A percentile compares a stretch with the other conserved stretches of the same genome.
Conservation (phyloP, 2,113 vertebrate genomes). For the Myrmophylax atrothorax region DNA sequence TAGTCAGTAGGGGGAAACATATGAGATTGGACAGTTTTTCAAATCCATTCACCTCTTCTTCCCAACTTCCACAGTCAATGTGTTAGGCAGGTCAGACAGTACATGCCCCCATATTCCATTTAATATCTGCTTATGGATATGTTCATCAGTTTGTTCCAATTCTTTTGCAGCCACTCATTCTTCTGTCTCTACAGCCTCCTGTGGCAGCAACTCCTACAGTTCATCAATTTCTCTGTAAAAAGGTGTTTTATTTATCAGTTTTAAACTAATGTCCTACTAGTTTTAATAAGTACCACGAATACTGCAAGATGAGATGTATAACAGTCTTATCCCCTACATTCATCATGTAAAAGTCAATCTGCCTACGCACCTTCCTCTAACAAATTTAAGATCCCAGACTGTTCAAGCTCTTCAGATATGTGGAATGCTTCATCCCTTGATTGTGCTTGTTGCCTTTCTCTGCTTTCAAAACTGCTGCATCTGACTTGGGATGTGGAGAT, state of each 20-base stretch:
- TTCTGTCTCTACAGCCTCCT: background rate
- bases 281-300: background rate
- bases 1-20: background rate
- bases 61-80: background rate
- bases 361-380: background rate
- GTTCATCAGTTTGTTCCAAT: background rate
- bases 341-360: background rate
- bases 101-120: background rate
- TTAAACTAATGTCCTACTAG: background rate
- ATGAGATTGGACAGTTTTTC: background rate
- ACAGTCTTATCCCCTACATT: background rate
- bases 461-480: background rate
- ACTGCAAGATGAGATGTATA: background rate
- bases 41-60: background rate
- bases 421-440: background rate
- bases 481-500: background rate
- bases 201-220: background rate
- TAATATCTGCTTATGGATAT: background rate
- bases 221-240: background rate
- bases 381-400: background rate
- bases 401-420: background rate
- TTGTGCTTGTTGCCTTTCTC: background rate
- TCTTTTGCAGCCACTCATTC: background rate
- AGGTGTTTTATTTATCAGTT: background rate
- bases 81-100: background rate